Base-by-base conservation (phyloP, 2,113 vertebrate genomes). In the Clarias batrachus region DNA sequence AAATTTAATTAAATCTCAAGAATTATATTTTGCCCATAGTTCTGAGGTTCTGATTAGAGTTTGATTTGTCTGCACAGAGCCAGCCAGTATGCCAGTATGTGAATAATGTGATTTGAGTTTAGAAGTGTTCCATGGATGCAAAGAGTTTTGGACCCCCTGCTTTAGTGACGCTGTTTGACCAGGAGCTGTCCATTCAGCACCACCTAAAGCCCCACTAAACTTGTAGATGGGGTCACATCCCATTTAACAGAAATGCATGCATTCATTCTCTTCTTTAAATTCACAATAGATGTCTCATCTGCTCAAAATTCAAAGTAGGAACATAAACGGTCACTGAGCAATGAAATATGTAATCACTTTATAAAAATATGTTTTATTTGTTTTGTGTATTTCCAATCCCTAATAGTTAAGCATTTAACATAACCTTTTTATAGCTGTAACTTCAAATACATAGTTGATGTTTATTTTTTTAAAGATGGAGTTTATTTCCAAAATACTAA, bases 171-270 rank as follows among this genome's bases (percentile, higher is more conserved):
- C 17, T 19, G 16, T 59, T 23, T 21, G 16, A 30, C 68, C 14
- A 37, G 82, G 82, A 83, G 65, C 82, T 83, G 82, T 83, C 66
- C 82, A 1, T 71, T 83, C 82, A 83, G 82, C 48, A 83, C 82
- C 82, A 56, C 17, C 41, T 9, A 60, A 16, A 80, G 23, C 17
- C 11, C 78, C 25, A 77, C 10, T 48, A 25, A 66, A 17, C 13
- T 9, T 41, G 37, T 41, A 21, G 71, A 54, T 37, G 21, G 23
- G 37, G 19, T 5, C 23, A 1, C 33, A 41, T 71, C 70, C 7
- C 33, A 74, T 4, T 12, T 19, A 21, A 74, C 10, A 74, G 33
- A 71, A 37, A 71, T 3, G 66, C 30, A 70, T 70, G 19, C 33
- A 21, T 25, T 74, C 71, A 21, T 41, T 74, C 30, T 48, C 16